These are phyloP conservation scores for Dinomys branickii DNA, from an alignment of 2,113 vertebrate species.

Conservation along the genomic window DNA sequence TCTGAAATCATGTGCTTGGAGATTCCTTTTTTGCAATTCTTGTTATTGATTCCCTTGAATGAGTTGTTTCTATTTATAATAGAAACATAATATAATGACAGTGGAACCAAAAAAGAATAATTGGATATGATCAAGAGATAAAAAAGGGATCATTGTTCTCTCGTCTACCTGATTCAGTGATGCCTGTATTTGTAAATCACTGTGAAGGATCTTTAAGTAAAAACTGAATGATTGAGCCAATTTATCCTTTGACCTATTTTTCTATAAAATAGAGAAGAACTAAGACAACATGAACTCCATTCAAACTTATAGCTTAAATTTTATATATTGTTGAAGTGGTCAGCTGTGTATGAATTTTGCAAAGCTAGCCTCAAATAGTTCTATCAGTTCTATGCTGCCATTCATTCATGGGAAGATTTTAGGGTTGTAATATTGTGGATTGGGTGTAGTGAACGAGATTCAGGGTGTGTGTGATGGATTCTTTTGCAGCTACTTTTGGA, in stretches of 20 bases:
- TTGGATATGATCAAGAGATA: neutral
- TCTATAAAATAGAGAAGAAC: neutral
- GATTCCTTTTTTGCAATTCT: neutral
- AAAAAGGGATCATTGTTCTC: neutral
- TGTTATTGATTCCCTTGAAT: neutral
- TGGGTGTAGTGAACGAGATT: neutral
- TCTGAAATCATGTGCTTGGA: neutral
- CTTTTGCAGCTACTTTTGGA: neutral
- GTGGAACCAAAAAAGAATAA: slow-evolving; percentile 5
- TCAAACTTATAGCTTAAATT: neutral
- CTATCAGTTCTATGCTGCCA: neutral
- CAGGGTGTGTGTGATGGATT: neutral
- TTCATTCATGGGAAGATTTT: neutral
- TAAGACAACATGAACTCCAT: neutral
- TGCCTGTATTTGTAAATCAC: slow-evolving; percentile 1
- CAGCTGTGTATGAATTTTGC: neutral
- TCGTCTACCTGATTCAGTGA: slow-evolving; percentile 12
- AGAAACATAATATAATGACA: neutral
- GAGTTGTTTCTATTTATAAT: neutral
- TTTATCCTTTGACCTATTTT: neutral
- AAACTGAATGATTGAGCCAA: neutral
- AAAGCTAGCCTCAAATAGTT: neutral
- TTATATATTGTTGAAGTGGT: neutral
- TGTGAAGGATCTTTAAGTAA: neutral
- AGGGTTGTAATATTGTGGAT: neutral